A percentile compares a stretch with the other conserved stretches of the same genome.
phyloP scores from a whole-genome alignment of 2,113 vertebrate species.

The Corynorhinus townsendii region DNA sequence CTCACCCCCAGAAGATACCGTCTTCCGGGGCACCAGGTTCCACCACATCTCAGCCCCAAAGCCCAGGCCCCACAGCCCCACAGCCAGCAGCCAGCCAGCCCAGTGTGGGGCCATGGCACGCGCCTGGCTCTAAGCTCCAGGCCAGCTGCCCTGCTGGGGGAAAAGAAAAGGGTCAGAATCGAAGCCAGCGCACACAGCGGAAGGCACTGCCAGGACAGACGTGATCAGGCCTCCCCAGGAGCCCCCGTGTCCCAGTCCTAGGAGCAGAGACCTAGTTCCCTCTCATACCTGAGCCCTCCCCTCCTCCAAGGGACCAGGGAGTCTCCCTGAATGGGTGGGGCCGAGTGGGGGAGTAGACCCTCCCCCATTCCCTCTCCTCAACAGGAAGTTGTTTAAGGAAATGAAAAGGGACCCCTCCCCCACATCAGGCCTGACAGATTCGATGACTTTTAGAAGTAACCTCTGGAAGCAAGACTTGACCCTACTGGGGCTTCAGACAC shows the following conservation, averaged over 20 bases:
- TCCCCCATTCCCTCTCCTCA: not conserved
- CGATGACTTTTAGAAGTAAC: slow-evolving; percentile 31
- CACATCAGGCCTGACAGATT: not conserved
- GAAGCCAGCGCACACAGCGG: not conserved
- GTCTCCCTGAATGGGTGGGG: not conserved
- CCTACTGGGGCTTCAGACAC: not conserved
- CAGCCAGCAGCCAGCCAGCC: slow-evolving; percentile 66
- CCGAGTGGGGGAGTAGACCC: not conserved
- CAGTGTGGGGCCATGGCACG: slow-evolving; percentile 63
- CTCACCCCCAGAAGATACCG: slow-evolving; percentile 80
- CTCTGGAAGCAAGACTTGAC: not conserved
- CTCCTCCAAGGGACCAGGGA: not conserved
- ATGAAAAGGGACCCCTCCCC: not conserved
- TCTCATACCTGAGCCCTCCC: not conserved
- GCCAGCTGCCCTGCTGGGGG: slow-evolving; percentile 63
- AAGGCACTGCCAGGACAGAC: not conserved
- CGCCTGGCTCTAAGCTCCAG: slow-evolving; percentile 15
- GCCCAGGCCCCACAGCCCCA: slow-evolving; percentile 59
- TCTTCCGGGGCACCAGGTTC: slow-evolving; percentile 81
- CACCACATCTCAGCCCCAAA: slow-evolving; percentile 71
- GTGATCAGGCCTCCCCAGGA: not conserved
- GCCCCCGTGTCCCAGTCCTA: not conserved
- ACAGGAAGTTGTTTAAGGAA: slow-evolving; percentile 55
- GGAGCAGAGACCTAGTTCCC: not conserved
- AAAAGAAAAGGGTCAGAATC: slow-evolving; percentile 60